Evolutionary conservation across 2,113 vertebrate genomes (phyloP).

Genomic region (Bujurquina vittata): DNA sequence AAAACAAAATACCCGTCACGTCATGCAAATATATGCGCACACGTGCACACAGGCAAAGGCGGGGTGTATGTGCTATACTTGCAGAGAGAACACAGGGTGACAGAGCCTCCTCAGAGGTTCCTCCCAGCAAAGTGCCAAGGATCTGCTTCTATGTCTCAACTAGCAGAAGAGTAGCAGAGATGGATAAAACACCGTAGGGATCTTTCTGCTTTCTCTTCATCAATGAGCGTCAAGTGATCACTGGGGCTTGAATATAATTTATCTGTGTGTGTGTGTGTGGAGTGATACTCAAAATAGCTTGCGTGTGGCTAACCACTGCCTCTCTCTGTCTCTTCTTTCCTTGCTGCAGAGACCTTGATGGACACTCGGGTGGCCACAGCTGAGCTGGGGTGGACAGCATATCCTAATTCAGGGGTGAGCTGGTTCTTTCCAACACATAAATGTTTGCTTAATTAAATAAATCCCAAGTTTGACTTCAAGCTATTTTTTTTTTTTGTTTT

Average conservation of each 20-base stretch:
- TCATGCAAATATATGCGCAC: background rate
- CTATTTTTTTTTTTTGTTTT: background rate
- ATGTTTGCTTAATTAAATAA: background rate
- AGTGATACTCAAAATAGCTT: slow-evolving; percentile 55
- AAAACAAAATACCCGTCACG: background rate
- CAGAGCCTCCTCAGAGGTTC: slow-evolving; percentile 35
- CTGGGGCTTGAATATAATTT: slow-evolving; percentile 57
- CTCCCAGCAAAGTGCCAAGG: slow-evolving; percentile 47
- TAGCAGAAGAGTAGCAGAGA: slow-evolving; percentile 43
- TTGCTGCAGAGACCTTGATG: slow-evolving; percentile 92
- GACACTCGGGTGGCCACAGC: slow-evolving; percentile 97
- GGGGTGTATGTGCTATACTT: slow-evolving; percentile 23
- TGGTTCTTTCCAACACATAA: background rate
- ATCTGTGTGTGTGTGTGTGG: slow-evolving; percentile 8
- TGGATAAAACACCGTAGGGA: slow-evolving; percentile 49
- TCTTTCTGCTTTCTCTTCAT: slow-evolving; percentile 57
- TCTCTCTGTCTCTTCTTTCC: slow-evolving; percentile 45
- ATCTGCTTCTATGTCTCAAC: slow-evolving; percentile 53
- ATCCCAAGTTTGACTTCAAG: background rate
- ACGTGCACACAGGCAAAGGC: slow-evolving; percentile 19
- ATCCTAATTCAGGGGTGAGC: slow-evolving; percentile 97
- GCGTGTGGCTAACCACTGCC: slow-evolving; percentile 48
- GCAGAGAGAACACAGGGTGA: slow-evolving; percentile 28
- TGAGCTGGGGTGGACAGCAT: slow-evolving; percentile 97
- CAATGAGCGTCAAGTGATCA: slow-evolving; percentile 67